These are phyloP conservation scores for Pimpla rufipes DNA, from an alignment of 2,888 invertebrate genomes.

Conservation along the genomic window DNA sequence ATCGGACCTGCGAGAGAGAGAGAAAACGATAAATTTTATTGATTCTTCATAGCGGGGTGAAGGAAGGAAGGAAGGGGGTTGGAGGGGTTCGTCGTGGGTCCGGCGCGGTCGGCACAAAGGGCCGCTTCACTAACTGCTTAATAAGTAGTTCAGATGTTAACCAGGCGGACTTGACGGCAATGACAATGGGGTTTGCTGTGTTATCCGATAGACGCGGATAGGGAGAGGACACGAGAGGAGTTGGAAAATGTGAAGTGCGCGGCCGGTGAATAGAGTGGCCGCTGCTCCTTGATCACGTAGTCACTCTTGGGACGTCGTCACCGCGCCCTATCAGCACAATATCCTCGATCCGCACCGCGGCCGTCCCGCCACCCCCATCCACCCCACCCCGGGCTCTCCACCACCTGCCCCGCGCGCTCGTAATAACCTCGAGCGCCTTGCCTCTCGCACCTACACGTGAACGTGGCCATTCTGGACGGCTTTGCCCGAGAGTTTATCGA, in stretches of 20 bases:
- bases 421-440: conserved; percentile 34
- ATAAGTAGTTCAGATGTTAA: conserved; percentile 21
- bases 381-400: neutral
- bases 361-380: neutral
- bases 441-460: conserved; percentile 41
- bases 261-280: conserved; percentile 20
- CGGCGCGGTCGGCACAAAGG: neutral
- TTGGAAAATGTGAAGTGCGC: conserved; percentile 35
- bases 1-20: conserved; percentile 71
- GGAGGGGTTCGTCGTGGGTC: too few relatives aligned
- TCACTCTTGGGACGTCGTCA: conserved; percentile 56
- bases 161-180: conserved; percentile 19
- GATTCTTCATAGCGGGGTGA: neutral
- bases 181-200: conserved; percentile 1
- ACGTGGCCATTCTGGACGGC: conserved; percentile 51
- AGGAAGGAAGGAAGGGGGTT: too few relatives aligned
- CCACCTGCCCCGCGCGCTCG: too few relatives aligned
- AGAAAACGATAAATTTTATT: conserved; percentile 43
- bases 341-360: conserved; percentile 46
- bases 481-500: conserved; percentile 43
- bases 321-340: conserved; percentile 57
- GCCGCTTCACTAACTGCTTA: conserved; percentile 20
- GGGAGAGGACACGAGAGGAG: too few relatives aligned
- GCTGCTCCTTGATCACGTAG: conserved; percentile 65
- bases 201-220: conserved; percentile 10